Evolutionary conservation across 1,140 invertebrate genomes (phyloP).

Genomic region (Chrysomallon squamiferum): DNA sequence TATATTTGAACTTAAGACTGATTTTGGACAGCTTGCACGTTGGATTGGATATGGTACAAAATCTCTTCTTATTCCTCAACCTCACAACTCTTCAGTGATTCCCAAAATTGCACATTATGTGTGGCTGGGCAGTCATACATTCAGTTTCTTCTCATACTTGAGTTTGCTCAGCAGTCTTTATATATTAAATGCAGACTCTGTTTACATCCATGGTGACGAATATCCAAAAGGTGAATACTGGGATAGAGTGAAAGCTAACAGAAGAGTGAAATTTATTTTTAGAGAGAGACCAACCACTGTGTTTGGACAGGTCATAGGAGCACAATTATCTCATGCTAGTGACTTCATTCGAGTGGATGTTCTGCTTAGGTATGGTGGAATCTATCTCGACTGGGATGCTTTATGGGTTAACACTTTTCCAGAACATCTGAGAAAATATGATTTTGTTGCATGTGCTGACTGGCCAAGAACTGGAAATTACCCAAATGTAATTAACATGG

Average conservation of each 20-base stretch:
- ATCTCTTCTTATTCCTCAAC: slow-evolving; percentile 11
- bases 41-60: slow-evolving; percentile 28
- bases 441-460: slow-evolving; percentile 22
- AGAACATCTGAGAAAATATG: slow-evolving; percentile 14
- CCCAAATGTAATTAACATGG: slow-evolving; percentile 38
- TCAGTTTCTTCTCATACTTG: slow-evolving; percentile 30
- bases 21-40: slow-evolving; percentile 19
- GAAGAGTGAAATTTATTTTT: slow-evolving; percentile 24
- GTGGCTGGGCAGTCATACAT: slow-evolving; percentile 22
- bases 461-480: slow-evolving; percentile 25
- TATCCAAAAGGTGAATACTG: slow-evolving; percentile 29
- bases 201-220: slow-evolving; percentile 35
- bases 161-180: slow-evolving; percentile 30
- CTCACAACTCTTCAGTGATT: slow-evolving; percentile 10
- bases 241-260: slow-evolving; percentile 14
- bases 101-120: slow-evolving; percentile 41
- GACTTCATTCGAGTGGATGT: slow-evolving; percentile 33
- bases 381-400: slow-evolving; percentile 40
- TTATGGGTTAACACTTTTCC: slow-evolving; percentile 30
- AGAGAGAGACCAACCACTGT: slow-evolving; percentile 26
- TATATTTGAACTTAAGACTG: slow-evolving; percentile 12
- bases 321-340: slow-evolving; percentile 32
- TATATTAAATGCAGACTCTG: slow-evolving; percentile 31
- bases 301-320: slow-evolving; percentile 25
- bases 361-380: slow-evolving; percentile 34